Evolutionary conservation across 2,888 invertebrate species (phyloP), one percentile per base, ranked within the genome.

Genomic region (Cecidostiba fungosa): DNA sequence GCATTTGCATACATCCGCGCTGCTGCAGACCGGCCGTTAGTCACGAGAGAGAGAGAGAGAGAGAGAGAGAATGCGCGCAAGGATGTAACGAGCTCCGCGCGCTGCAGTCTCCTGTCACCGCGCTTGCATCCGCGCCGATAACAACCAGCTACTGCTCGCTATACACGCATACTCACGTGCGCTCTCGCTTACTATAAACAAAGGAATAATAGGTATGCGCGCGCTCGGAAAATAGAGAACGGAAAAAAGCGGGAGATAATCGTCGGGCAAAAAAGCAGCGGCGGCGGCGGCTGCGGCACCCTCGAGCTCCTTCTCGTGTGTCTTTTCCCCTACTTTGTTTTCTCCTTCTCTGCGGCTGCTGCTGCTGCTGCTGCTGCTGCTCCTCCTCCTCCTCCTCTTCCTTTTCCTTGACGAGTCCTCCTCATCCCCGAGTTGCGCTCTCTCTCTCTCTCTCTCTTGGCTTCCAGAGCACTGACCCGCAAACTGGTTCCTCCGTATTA

Each of bases 401-500:
- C 73, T 77, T 54, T 39, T 84, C 77, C 54, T 80, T 50, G 74
- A 47, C 84, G 85, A 86, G 87, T 85, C 86, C 87, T 85, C 86
- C 87, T 87, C 82, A 86, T 86, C 74, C 77, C 79, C 88, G 87
- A 89, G 88, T 87, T 88, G 88, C 89, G 88, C 89, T 89, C 89
- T 89, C 54, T 19, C 4, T 10, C 54, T 19, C 54, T 59, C 54
- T 23, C 54, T n/a, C 54, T 23, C 10, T 5, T 87, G 87, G 88
- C 88, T 88, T 87, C 88, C 91, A 90, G 91, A 91, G 91, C 91
- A 91, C 91, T 91, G 92, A 91, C 91, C 91, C 91, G 92, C 90
- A 85, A 92, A 92, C 92, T 91, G 91, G 91, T 92, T 92, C 91
- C 90, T 90, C 90, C 91, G n/a, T n/a, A 91, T 91, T 83, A 83